Percentiles rank a stretch among this genome's conserved stretches.
Conservation (phyloP, 1,140 invertebrate species). For the Globodera rostochiensis region DNA sequence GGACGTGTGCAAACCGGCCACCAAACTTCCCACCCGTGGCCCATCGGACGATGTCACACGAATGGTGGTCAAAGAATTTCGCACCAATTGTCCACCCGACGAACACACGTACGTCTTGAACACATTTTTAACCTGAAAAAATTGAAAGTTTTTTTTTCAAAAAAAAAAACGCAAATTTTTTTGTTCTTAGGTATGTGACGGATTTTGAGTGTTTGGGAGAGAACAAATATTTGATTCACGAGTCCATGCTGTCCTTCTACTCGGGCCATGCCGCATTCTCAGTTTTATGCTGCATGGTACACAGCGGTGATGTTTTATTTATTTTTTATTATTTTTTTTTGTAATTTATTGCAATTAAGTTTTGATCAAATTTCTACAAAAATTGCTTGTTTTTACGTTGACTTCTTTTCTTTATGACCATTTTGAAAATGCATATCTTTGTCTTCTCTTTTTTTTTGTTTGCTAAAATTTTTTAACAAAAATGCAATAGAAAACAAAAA, state of each 20-base stretch:
- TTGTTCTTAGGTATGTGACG: slow-evolving; percentile 65
- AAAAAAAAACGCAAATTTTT: background rate
- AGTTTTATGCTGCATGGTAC: slow-evolving; percentile 63
- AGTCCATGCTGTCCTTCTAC: slow-evolving; percentile 61
- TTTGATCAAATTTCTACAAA: background rate
- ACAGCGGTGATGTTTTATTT: slow-evolving; percentile 50
- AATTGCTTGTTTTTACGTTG: no score
- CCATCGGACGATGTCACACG: background rate
- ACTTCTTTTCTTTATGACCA: background rate
- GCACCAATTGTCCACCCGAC: slow-evolving; percentile 49
- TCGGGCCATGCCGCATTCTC: slow-evolving; percentile 63
- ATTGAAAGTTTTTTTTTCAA: background rate
- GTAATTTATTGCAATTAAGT: no score
- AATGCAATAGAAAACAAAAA: no score
- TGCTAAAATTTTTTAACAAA: slow-evolving; percentile 40
- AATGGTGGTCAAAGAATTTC: slow-evolving; percentile 16
- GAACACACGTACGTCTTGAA: background rate
- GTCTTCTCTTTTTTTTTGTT: no score
- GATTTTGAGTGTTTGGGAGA: slow-evolving; percentile 66
- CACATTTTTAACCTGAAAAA: background rate
- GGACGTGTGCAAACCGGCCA: slow-evolving; percentile 70
- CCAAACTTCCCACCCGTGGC: slow-evolving; percentile 31
- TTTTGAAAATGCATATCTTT: slow-evolving; percentile 26
- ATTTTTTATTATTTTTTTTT: background rate
- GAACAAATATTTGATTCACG: slow-evolving; percentile 58